A percentile compares a stretch with the other conserved stretches of the same genome.
phyloP scores from a whole-genome alignment of 2,888 invertebrate species.

The Nebria brevicollis region DNA sequence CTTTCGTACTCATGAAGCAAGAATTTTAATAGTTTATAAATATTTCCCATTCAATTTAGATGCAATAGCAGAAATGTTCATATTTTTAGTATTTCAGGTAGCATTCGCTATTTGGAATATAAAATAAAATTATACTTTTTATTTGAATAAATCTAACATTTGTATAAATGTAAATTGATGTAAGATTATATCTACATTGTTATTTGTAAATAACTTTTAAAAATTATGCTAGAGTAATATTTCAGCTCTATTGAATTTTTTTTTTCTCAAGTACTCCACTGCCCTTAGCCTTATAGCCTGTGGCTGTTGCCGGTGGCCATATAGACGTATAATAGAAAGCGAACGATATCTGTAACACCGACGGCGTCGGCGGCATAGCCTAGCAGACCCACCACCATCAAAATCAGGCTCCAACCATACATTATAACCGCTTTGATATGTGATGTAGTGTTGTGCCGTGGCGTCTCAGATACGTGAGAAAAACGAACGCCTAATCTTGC shows the following conservation, averaged over 20 bases:
- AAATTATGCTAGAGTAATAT: background rate
- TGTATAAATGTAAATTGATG: too few relatives aligned
- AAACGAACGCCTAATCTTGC: background rate
- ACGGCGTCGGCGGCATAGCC: background rate
- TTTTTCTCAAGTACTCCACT: background rate
- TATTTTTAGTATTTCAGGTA: too few relatives aligned
- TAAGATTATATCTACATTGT: too few relatives aligned
- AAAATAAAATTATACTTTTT: too few relatives aligned
- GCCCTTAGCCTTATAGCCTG: background rate
- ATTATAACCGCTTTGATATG: background rate
- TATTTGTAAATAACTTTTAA: too few relatives aligned
- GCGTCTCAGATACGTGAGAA: conserved; percentile 20
- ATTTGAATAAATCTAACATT: too few relatives aligned
- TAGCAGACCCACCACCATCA: background rate
- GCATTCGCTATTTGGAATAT: too few relatives aligned
- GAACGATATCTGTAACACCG: background rate
- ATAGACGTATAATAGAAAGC: background rate
- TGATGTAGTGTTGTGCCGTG: background rate
- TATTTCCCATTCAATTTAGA: too few relatives aligned
- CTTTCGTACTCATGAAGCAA: too few relatives aligned
- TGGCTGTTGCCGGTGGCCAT: conserved; percentile 5
- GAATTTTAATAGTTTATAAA: too few relatives aligned
- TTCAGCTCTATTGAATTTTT: background rate
- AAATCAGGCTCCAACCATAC: background rate
- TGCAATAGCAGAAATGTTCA: too few relatives aligned